Base-by-base conservation (phyloP, 30 jellyfish, hydroid and myxozoan species). In the Phacellophora camtschatica region DNA sequence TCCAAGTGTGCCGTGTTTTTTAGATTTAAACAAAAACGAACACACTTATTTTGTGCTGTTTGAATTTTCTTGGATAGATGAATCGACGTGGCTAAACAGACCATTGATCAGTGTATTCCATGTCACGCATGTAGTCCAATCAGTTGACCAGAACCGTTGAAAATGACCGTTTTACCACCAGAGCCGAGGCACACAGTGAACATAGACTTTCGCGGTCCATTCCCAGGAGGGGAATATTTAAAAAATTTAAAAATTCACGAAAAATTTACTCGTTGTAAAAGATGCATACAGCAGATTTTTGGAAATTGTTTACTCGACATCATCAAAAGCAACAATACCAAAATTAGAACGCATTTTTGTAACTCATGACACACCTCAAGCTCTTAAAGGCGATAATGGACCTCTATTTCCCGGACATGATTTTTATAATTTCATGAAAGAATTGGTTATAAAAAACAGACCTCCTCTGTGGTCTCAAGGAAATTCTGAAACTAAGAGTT, bases 401-500 rank as follows among this genome's bases (percentile, higher is more conserved):
- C 88, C 81, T 6, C 84, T 67, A 76, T 32, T 54, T 25, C 10
- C n/a, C 16, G 18, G 68, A 16, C 2, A n/a, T 5, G 81, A 76
- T 18, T 8, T 76, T 8, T 4, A 49, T 29, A 12, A 56, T 16
- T 76, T 76, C 27, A 55, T 76, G 79, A 33, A 76, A 19, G 46
- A 59, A 76, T 18, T 41, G 46, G 88, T n/a, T 54, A 34, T n/a
- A 18, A 22, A 51, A 66, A 80, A 18, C 1, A 80, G 77, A 76
- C 1, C 42, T 80, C 25, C 92, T 67, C 51, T 76, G 36, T 76
- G 88, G 88, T 45, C 88, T 7, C 70, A 55, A 76, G 83, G 83
- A 31, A 80, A 77, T 42, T 16, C 72, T 22, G 82, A 77, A 59
- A 82, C 82, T 23, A 72, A 77, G 32, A 77, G 35, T 32, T 77